Evolutionary conservation across 1,140 invertebrate species (phyloP).

Genomic region (Myzus persicae): DNA sequence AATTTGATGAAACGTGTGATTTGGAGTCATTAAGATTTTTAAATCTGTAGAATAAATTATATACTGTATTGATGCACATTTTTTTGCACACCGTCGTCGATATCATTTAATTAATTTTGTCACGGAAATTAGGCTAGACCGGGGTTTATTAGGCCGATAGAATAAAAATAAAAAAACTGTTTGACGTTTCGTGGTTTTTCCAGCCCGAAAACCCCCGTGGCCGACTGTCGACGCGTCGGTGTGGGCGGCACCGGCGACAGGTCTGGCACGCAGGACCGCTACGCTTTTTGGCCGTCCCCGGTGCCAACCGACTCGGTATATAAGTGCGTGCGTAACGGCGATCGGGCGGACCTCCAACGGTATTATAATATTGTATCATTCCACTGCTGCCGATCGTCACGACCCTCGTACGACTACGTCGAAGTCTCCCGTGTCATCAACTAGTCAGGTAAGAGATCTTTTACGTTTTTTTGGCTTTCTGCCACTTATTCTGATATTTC

Average conservation of each 20-base stretch:
- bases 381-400: background rate
- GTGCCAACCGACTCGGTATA: constrained; percentile 18
- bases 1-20: background rate
- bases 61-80: background rate
- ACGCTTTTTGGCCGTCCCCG: background rate
- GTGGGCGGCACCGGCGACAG: background rate
- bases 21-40: background rate
- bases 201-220: background rate
- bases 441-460: background rate
- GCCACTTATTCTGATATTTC: background rate
- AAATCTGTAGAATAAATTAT: background rate
- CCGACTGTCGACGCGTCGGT: background rate
- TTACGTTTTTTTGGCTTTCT: background rate
- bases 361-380: constrained; percentile 29
- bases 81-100: background rate
- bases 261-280: constrained; percentile 20
- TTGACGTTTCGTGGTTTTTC: background rate
- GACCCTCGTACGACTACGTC: background rate
- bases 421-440: background rate
- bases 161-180: background rate
- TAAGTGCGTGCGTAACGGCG: background rate
- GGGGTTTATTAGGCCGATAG: too few species aligned
- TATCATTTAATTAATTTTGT: background rate
- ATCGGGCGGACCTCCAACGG: background rate
- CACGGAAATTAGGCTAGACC: too few species aligned